Evolutionary conservation across 2,888 invertebrate genomes (phyloP).

Genomic region (Machimus atricapillus): DNA sequence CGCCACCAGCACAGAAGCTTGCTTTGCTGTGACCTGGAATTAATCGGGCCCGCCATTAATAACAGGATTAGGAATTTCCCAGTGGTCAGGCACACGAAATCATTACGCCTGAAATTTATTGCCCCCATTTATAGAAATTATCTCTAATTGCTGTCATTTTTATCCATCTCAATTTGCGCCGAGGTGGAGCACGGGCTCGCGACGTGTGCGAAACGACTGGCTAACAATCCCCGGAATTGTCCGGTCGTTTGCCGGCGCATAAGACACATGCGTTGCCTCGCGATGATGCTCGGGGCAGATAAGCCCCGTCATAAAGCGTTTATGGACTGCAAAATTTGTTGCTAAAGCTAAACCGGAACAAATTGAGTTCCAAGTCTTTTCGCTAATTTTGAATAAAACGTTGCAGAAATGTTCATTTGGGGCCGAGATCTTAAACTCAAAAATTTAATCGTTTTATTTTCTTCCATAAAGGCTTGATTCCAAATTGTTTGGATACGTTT

Average conservation of each 20-base stretch:
- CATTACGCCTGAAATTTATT: conserved; percentile 46
- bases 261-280: not conserved
- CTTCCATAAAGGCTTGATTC: too few relatives aligned
- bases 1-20: conserved; percentile 15
- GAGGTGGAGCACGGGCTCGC: not conserved
- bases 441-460: too few relatives aligned
- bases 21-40: conserved; percentile 43
- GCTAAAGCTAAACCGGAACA: not conserved
- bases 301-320: not conserved
- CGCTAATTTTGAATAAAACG: too few relatives aligned
- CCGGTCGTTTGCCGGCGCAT: not conserved
- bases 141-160: conserved; percentile 48
- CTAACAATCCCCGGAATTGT: conserved; percentile 6
- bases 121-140: conserved; percentile 47
- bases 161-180: conserved; percentile 47
- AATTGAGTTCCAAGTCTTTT: too few relatives aligned
- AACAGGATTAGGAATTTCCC: conserved; percentile 44
- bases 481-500: too few relatives aligned
- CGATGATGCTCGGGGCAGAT: not conserved
- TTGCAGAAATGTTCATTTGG: too few relatives aligned
- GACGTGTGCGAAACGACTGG: not conserved
- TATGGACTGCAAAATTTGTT: not conserved
- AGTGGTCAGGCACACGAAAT: conserved; percentile 41
- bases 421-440: too few relatives aligned
- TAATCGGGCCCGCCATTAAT: conserved; percentile 46